Conservation (phyloP, 2,797 vertebrate species). For the Sebastes baramenuke region DNA sequence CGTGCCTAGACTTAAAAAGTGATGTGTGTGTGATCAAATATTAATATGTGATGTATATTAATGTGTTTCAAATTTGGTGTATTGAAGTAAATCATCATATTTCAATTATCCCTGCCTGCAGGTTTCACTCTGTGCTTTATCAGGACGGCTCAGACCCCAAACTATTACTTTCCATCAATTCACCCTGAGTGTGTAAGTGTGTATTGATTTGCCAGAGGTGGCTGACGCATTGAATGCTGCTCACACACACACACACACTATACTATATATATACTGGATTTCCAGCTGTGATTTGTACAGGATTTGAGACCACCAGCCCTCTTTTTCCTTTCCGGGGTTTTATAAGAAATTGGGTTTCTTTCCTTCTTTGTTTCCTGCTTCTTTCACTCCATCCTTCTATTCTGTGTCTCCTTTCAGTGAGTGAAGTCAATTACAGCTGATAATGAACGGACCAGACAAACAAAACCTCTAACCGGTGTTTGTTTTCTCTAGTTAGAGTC, state of each 20-base stretch:
- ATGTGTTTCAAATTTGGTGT: not conserved
- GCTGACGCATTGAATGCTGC: slow-evolving; percentile 25
- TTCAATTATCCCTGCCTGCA: slow-evolving; percentile 22
- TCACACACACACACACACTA: slow-evolving; percentile 2
- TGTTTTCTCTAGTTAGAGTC: slow-evolving; percentile 7
- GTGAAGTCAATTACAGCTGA: slow-evolving; percentile 44
- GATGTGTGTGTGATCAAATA: not conserved
- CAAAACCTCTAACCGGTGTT: slow-evolving; percentile 18
- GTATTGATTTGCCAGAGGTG: slow-evolving; percentile 70
- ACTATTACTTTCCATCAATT: slow-evolving; percentile 41
- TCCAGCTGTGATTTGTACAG: slow-evolving; percentile 47
- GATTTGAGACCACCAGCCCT: slow-evolving; percentile 42
- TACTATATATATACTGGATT: slow-evolving; percentile 1
- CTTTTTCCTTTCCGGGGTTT: slow-evolving; percentile 2
- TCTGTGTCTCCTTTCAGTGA: slow-evolving; percentile 19
- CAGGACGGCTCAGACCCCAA: slow-evolving; percentile 1
- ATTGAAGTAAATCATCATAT: not conserved
- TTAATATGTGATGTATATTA: not conserved
- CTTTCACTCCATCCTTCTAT: slow-evolving; percentile 1
- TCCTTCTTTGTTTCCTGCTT: slow-evolving; percentile 7
- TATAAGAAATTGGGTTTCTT: slow-evolving; percentile 46
- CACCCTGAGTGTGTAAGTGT: slow-evolving; percentile 7
- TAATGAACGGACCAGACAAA: slow-evolving; percentile 30
- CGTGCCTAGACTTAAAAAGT: not conserved
- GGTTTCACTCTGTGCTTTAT: slow-evolving; percentile 11